Evolutionary conservation across 2,113 vertebrate genomes (phyloP).

Genomic region (Pica pica): DNA sequence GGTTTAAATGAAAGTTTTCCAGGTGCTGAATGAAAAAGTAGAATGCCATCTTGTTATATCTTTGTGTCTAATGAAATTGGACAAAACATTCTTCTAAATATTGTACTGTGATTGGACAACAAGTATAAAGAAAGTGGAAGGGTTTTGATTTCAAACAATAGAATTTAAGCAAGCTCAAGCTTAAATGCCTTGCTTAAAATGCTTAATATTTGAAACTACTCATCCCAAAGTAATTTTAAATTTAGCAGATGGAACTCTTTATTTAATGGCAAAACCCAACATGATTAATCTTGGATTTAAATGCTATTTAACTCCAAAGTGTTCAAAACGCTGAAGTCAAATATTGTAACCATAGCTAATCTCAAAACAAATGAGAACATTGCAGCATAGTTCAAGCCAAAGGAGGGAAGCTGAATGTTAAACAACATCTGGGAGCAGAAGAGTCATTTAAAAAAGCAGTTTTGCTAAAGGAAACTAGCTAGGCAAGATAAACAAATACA

Average conservation of each 20-base stretch:
- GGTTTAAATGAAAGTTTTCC: background rate
- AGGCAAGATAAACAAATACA: background rate
- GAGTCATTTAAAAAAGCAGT: background rate
- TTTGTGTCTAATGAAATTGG: background rate
- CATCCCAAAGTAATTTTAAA: background rate
- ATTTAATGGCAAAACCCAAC: background rate
- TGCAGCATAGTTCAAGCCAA: background rate
- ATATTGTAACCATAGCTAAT: slow-evolving; percentile 12
- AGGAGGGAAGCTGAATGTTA: background rate
- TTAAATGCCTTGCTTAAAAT: background rate
- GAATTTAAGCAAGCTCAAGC: background rate
- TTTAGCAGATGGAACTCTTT: background rate
- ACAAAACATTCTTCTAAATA: background rate
- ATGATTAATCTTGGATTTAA: slow-evolving; percentile 19
- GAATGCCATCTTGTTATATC: background rate
- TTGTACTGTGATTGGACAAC: background rate
- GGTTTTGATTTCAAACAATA: background rate
- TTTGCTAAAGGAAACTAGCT: background rate
- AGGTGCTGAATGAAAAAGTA: background rate
- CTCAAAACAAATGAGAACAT: slow-evolving; percentile 13
- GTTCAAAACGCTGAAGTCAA: slow-evolving; percentile 16
- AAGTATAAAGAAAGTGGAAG: background rate
- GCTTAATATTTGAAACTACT: background rate
- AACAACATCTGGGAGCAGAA: background rate
- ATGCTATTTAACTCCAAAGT: background rate